Conservation (phyloP, 2,113 vertebrate genomes). For the Passerina amoena region DNA sequence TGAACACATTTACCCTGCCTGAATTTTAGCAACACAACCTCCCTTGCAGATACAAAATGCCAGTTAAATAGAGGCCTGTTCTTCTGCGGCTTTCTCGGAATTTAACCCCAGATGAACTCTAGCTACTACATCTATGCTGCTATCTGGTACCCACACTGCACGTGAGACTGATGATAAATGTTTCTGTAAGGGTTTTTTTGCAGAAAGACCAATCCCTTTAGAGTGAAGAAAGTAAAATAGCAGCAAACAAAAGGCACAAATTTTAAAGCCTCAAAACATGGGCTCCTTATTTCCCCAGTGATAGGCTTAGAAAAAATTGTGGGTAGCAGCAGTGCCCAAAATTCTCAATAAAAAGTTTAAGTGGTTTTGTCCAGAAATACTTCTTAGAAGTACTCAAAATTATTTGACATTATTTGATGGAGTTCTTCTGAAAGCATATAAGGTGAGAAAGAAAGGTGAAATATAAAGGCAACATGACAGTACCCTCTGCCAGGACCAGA, state of each 20-base stretch:
- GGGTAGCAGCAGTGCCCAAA: not conserved
- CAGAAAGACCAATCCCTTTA: not conserved
- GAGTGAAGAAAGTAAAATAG: not conserved
- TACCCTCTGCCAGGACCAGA: not conserved
- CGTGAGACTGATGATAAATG: not conserved
- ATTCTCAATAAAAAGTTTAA: not conserved
- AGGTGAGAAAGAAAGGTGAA: not conserved
- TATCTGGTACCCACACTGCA: not conserved
- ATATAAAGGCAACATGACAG: not conserved
- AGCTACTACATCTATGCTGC: not conserved
- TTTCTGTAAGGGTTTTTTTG: not conserved
- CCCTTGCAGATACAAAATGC: not conserved
- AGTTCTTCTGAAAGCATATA: not conserved
- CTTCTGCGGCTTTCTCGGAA: not conserved
- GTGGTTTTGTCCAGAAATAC: not conserved
- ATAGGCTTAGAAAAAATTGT: not conserved
- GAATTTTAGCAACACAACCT: not conserved
- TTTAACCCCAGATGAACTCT: slow-evolving; percentile 12
- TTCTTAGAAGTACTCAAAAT: not conserved
- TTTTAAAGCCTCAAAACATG: not conserved
- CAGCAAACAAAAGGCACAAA: not conserved
- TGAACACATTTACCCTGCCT: not conserved
- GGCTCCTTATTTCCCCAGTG: not conserved
- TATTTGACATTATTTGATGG: not conserved
- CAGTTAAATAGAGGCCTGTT: not conserved